Evolutionary conservation across 2,113 vertebrate species (phyloP).

Genomic region (Sebastes fasciatus): DNA sequence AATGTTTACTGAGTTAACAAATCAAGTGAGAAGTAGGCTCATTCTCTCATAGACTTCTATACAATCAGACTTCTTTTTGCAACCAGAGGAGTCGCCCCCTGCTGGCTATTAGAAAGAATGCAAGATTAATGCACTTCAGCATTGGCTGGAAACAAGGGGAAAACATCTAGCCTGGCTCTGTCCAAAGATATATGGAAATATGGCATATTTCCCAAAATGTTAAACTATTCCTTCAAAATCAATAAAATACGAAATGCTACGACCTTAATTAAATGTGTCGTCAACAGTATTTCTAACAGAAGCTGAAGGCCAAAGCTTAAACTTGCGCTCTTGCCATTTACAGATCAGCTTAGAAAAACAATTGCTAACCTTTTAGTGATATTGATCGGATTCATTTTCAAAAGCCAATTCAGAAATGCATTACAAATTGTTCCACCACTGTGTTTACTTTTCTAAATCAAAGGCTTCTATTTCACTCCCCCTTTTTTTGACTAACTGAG

Average conservation of each 20-base stretch:
- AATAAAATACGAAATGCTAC: neutral
- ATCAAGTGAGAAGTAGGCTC: too few relatives aligned
- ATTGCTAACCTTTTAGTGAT: slow-evolving; percentile 22
- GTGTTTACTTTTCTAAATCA: slow-evolving; percentile 16
- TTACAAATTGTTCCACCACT: slow-evolving; percentile 14
- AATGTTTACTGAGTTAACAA: too few relatives aligned
- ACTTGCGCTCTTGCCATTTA: slow-evolving; percentile 6
- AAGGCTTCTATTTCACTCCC: slow-evolving; percentile 31
- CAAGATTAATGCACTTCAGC: too few relatives aligned
- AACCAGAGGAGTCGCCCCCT: too few relatives aligned
- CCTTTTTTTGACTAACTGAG: slow-evolving; percentile 27
- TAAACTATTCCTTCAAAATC: neutral
- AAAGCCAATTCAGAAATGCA: slow-evolving; percentile 7
- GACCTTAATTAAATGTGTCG: neutral
- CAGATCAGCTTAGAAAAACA: slow-evolving; percentile 18
- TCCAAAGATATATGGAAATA: neutral
- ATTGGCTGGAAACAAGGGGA: neutral
- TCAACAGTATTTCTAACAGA: slow-evolving; percentile 1
- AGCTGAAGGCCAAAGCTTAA: slow-evolving; percentile 19
- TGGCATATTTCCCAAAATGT: neutral
- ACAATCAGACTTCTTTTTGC: too few relatives aligned
- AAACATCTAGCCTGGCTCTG: neutral
- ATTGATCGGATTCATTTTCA: slow-evolving; percentile 35
- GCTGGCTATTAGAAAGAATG: too few relatives aligned
- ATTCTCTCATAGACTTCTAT: too few relatives aligned